A percentile compares a stretch with the other conserved stretches of the same genome.
Conservation (phyloP, 1,140 invertebrate genomes). For the Pissodes strobi region DNA sequence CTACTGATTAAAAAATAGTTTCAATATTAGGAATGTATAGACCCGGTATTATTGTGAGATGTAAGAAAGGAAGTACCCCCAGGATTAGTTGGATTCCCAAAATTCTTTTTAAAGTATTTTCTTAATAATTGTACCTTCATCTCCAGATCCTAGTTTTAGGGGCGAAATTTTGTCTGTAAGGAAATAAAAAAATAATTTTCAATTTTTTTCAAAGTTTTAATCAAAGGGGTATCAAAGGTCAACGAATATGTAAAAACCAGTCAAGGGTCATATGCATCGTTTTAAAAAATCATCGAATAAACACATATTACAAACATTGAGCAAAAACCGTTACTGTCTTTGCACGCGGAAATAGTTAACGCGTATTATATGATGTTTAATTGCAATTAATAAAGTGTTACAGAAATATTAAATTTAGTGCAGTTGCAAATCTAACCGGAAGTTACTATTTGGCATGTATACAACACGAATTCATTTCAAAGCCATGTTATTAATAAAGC, state of each 20-base stretch:
- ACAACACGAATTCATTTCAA: no score
- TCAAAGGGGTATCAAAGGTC: slow-evolving; percentile 1
- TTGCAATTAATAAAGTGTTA: slow-evolving; percentile 26
- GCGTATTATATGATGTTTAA: slow-evolving; percentile 12
- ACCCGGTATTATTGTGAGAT: neutral
- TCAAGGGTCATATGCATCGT: neutral
- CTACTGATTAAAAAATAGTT: no score
- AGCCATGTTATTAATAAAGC: no score
- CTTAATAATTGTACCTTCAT: slow-evolving; percentile 24
- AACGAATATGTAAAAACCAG: slow-evolving; percentile 6
- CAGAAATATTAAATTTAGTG: slow-evolving; percentile 14
- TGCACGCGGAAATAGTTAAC: slow-evolving; percentile 3
- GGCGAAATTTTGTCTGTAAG: slow-evolving; percentile 26
- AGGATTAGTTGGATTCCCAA: slow-evolving; percentile 7
- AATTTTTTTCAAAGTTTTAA: neutral
- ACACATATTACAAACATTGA: neutral
- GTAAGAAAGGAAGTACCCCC: neutral
- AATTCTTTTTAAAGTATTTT: no score
- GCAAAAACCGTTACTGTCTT: no score
- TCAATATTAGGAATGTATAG: no score
- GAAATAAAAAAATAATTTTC: slow-evolving; percentile 24
- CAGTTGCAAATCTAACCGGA: slow-evolving; percentile 19
- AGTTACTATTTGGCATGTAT: slow-evolving; percentile 10
- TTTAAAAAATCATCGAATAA: neutral
- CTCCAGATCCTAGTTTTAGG: slow-evolving; percentile 25